phyloP scores from a whole-genome alignment of 1,140 invertebrate species.

The Aphaenogaster rudis region DNA sequence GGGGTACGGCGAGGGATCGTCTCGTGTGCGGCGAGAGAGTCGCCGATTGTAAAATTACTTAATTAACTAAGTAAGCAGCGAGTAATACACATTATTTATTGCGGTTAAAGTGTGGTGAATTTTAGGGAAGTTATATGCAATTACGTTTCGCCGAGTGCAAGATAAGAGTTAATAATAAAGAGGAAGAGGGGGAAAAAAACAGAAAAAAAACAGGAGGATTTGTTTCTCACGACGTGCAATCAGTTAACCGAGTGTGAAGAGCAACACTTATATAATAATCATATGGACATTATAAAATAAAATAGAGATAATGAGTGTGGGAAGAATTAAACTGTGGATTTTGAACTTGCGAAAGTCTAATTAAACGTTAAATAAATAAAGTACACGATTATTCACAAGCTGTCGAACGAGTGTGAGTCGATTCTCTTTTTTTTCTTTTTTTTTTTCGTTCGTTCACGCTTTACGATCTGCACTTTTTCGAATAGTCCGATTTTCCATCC shows the following conservation, averaged over 20 bases:
- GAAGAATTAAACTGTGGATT: slow-evolving; percentile 71
- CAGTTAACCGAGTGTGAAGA: slow-evolving; percentile 68
- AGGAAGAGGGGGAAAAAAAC: slow-evolving; percentile 1
- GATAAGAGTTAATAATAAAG: slow-evolving; percentile 55
- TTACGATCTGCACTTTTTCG: slow-evolving; percentile 28
- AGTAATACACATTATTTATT: slow-evolving; percentile 74
- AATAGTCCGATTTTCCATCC: neutral
- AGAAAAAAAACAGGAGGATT: slow-evolving; percentile 67
- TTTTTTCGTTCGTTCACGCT: neutral
- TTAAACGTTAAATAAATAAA: slow-evolving; percentile 76
- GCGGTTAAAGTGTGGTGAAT: slow-evolving; percentile 77
- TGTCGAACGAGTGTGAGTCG: slow-evolving; percentile 48
- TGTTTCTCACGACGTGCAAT: slow-evolving; percentile 75
- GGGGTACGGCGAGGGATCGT: slow-evolving; percentile 70
- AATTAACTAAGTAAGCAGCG: slow-evolving; percentile 72
- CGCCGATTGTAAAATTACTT: slow-evolving; percentile 65
- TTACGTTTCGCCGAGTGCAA: slow-evolving; percentile 72
- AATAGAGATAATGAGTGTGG: slow-evolving; percentile 67
- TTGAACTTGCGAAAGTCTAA: slow-evolving; percentile 76
- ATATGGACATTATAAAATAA: slow-evolving; percentile 65
- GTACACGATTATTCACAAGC: slow-evolving; percentile 72
- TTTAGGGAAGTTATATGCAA: slow-evolving; percentile 74
- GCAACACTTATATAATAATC: slow-evolving; percentile 63
- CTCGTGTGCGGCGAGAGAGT: slow-evolving; percentile 37
- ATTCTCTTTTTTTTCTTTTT: slow-evolving; percentile 23